Evolutionary conservation across 2,113 vertebrate species (phyloP).

Genomic region (Steatornis caripensis): DNA sequence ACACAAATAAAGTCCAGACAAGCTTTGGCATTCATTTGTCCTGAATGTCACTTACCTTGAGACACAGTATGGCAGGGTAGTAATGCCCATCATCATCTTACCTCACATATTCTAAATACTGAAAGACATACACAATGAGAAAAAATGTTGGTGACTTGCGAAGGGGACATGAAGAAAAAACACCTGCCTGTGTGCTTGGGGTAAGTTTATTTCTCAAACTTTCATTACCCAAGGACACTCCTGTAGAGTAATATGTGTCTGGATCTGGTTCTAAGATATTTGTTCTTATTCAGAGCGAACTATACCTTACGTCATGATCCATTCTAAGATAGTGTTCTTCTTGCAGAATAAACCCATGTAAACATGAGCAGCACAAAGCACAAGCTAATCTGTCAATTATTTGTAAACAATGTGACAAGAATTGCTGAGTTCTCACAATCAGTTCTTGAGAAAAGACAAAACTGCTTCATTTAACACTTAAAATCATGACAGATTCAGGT

Average conservation of each 20-base stretch:
- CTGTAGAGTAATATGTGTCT: not conserved
- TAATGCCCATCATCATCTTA: not conserved
- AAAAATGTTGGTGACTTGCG: not conserved
- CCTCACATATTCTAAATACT: not conserved
- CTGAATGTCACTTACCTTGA: not conserved
- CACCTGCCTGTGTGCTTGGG: not conserved
- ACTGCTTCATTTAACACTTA: not conserved
- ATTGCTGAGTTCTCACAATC: not conserved
- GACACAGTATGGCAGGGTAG: not conserved
- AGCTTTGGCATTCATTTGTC: not conserved
- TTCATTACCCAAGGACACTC: not conserved
- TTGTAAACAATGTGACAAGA: not conserved
- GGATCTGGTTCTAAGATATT: not conserved
- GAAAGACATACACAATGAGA: not conserved
- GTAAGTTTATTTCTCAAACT: not conserved
- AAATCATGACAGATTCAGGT: not conserved
- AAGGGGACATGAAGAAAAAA: not conserved
- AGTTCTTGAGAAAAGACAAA: not conserved
- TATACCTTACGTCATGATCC: not conserved
- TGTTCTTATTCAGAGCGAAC: not conserved
- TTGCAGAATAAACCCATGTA: not conserved
- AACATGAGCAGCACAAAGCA: not conserved
- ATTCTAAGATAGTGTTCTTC: not conserved
- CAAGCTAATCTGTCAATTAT: not conserved
- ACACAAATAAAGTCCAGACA: not conserved